Conservation (phyloP, 2,888 invertebrate genomes). For the Microplitis manilae region DNA sequence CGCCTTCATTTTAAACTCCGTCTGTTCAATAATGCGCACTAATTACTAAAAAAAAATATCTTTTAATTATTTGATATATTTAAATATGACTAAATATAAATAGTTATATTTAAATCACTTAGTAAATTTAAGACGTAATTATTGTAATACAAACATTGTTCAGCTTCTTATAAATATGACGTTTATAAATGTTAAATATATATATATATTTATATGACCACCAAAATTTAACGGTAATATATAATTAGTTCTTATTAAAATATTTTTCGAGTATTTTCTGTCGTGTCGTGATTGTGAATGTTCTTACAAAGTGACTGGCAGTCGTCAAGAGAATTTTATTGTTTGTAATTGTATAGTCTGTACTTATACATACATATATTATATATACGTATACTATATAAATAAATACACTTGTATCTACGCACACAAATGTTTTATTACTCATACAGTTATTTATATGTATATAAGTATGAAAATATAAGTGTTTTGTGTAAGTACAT, state of each 20-base stretch:
- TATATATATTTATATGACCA: background rate
- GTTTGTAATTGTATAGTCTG: background rate
- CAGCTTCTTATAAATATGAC: background rate
- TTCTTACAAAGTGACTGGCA: background rate
- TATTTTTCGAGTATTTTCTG: background rate
- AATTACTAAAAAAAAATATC: background rate
- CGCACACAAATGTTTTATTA: background rate
- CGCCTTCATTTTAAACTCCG: constrained; percentile 67
- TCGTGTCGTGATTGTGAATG: background rate
- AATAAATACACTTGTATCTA: background rate
- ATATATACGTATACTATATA: background rate
- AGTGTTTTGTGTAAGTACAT: background rate
- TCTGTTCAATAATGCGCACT: background rate
- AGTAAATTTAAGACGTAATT: background rate
- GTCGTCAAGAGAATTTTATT: background rate
- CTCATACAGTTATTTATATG: background rate
- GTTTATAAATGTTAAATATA: background rate
- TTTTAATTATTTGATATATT: too few relatives aligned
- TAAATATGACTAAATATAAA: background rate
- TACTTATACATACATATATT: background rate
- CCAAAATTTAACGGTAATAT: background rate
- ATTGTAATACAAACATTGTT: background rate
- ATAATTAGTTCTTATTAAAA: background rate
- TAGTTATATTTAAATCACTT: background rate
- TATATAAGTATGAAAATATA: background rate